Conservation (phyloP, 1,140 invertebrate species). For the Danaus plexippus region DNA sequence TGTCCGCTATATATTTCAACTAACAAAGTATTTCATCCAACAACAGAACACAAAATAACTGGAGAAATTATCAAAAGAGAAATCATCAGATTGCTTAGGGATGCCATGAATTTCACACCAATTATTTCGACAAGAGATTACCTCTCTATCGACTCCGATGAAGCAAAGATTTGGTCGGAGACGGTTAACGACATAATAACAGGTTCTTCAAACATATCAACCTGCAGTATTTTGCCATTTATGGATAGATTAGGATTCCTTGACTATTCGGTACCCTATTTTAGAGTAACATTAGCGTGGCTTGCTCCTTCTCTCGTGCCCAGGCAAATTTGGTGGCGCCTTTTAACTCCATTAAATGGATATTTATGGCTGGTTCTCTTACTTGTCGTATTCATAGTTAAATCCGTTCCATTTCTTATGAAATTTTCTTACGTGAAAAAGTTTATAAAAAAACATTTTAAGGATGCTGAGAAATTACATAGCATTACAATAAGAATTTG, state of each 20-base stretch:
- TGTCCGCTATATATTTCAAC: slow-evolving; percentile 53
- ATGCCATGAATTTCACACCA: slow-evolving; percentile 45
- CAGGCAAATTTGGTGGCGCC: slow-evolving; percentile 38
- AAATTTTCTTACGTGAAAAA: slow-evolving; percentile 30
- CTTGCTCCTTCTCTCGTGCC: slow-evolving; percentile 38
- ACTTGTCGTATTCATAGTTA: slow-evolving; percentile 37
- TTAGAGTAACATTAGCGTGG: slow-evolving; percentile 43
- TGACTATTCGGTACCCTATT: slow-evolving; percentile 47
- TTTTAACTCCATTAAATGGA: slow-evolving; percentile 45
- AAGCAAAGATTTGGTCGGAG: slow-evolving; percentile 44
- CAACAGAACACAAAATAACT: slow-evolving; percentile 38
- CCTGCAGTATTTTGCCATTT: slow-evolving; percentile 41
- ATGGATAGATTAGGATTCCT: slow-evolving; percentile 36
- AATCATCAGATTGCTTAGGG: slow-evolving; percentile 33
- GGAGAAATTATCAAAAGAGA: slow-evolving; percentile 40
- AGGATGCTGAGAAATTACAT: slow-evolving; percentile 36
- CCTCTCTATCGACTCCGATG: slow-evolving; percentile 43
- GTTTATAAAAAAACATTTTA: slow-evolving; percentile 37
- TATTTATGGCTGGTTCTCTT: slow-evolving; percentile 45
- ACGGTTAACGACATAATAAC: slow-evolving; percentile 44
- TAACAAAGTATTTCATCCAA: slow-evolving; percentile 42
- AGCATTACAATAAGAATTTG: slow-evolving; percentile 40
- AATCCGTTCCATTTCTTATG: slow-evolving; percentile 32
- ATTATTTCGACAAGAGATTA: slow-evolving; percentile 39
- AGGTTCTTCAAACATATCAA: slow-evolving; percentile 44